Evolutionary conservation across 2,113 vertebrate species (phyloP), one percentile per base, ranked within the genome.

Genomic region (Mirounga angustirostris): DNA sequence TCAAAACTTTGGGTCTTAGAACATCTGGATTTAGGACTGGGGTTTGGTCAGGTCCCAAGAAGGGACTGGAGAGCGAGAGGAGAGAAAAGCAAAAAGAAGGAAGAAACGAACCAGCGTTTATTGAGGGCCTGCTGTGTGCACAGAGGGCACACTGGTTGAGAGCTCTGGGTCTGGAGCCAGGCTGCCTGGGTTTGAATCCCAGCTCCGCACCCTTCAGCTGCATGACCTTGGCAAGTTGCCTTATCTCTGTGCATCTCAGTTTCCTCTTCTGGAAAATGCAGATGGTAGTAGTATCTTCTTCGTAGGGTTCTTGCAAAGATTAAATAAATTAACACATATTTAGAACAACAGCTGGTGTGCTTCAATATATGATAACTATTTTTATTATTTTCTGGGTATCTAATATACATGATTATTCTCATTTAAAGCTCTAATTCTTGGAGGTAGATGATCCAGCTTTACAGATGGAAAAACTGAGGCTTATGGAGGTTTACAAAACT

Each of bases 401-500:
- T 85, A 54, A 76, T n/a, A 43, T 54, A 22, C 12, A 2, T 5
- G 10, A 78, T 56, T 7, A 22, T n/a, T 83, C 40, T 87, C 80
- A 58, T 87, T 59, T 87, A 74, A 28, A 80, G 50, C 13, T 79
- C 46, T 36, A 11, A 46, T 36, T 78, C 74, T 89, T 52, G 33
- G 22, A 33, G 76, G 52, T 21, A 86, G 50, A 28, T 79, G 30
- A 86, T 30, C 40, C 10, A 14, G 0, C 73, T 78, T 83, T 91
- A 79, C 19, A 78, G 58, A 65, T 69, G 79, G n/a, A 30, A 50
- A 92, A 33, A 86, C 9, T 1, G 67, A 96, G 94, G 52, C 13
- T 82, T 26, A 1, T 8, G 33, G 22, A 30, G 18, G 13, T 63
- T 91, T 22, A n/a, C 58, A 52, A 33, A 58, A 15, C 11, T 59